These are phyloP conservation scores for Erpornis zantholeuca DNA, from an alignment of 2,113 vertebrate genomes.

Conservation along the genomic window DNA sequence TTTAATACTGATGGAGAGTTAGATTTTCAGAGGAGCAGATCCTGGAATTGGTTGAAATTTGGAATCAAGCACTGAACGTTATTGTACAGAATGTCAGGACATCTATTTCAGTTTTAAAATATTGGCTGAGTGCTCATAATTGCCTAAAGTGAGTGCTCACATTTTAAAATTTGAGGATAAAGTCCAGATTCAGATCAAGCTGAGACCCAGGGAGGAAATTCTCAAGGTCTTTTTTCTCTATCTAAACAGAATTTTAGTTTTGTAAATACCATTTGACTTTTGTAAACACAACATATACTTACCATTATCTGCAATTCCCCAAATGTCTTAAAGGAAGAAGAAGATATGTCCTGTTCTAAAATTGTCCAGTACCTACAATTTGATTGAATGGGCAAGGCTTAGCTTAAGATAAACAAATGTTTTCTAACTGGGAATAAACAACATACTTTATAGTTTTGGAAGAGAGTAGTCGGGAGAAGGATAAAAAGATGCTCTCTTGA, in stretches of 20 bases:
- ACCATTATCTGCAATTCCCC: not conserved
- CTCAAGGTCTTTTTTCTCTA: not conserved
- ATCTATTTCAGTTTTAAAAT: not conserved
- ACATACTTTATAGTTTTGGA: not conserved
- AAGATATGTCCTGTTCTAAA: not conserved
- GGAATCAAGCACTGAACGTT: not conserved
- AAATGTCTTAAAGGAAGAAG: not conserved
- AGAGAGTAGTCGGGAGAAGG: not conserved
- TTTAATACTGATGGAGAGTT: not conserved
- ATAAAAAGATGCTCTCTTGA: not conserved
- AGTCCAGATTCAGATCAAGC: not conserved
- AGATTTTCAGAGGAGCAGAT: not conserved
- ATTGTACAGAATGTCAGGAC: not conserved
- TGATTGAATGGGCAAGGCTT: not conserved
- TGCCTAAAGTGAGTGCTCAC: not conserved
- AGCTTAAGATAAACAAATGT: not conserved
- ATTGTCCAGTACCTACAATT: not conserved
- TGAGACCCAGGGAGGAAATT: not conserved
- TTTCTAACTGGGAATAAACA: not conserved
- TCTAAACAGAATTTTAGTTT: not conserved
- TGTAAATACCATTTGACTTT: not conserved
- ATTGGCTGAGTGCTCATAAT: not conserved
- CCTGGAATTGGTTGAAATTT: not conserved
- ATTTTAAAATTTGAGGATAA: not conserved
- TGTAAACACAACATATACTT: not conserved